Base-by-base conservation (phyloP, 2,797 vertebrate species). In the Fundulus diaphanus region DNA sequence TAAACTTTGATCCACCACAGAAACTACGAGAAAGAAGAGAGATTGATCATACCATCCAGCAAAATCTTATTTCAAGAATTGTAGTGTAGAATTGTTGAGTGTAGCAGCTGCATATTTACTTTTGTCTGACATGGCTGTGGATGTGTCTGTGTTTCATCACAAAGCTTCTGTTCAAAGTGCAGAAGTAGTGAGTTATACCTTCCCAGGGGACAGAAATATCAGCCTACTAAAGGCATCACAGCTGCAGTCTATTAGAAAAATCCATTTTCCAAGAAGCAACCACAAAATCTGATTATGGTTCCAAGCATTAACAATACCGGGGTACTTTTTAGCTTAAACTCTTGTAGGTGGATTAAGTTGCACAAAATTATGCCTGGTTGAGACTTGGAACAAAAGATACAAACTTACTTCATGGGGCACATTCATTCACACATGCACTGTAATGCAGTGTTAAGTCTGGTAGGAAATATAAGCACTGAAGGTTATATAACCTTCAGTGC, bases 381-480 rank as follows among this genome's bases (percentile, higher is more conserved):
- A 44, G 48, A 61, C 37, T 20, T 22, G 37, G 68, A 56, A 40
- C 3, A 31, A 40, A 70, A 59, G 49, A 51, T 33, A 33, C 59
- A 40, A 63, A 20, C 42, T 44, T 27, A 70, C 73, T 63, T 78
- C 61, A 61, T 56, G 2, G 29, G 20, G 74, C 69, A n/a, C 61
- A 27, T 46, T 61, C 59, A n/a, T 27, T 44, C 13, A 44, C 67
- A 44, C 51, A 49, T 31, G 31, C 57, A 73, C 51, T 44, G 18
- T 42, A 63, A 59, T 46, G 70, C 33, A 57, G n/a, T 54, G 40
- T 40, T 78, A 75, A 83, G 68, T 87, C 73, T 79, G 81, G 90
- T 90, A 76, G 78, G 70, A 71, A 84, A 87, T 80, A 79, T 70
- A 81, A 78, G 70, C 63, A 82, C 75, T 44, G n/a, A n/a, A n/a